Percentiles rank a stretch among this genome's conserved stretches.
Conservation (phyloP, 2,888 invertebrate genomes). For the Eupithecia tripunctaria region DNA sequence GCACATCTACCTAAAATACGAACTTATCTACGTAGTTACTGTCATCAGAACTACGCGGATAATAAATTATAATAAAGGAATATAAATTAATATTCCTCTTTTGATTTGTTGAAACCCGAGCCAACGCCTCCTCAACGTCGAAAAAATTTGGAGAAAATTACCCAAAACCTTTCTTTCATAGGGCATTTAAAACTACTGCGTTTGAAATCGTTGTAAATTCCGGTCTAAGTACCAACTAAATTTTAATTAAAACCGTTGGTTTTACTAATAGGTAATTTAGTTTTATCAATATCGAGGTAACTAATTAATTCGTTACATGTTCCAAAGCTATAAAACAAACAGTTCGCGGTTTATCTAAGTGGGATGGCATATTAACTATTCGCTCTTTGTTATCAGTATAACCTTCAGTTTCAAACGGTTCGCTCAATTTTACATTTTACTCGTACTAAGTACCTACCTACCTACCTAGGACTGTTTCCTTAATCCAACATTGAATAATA, state of each 20-base stretch:
- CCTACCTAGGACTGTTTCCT: neutral
- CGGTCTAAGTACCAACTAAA: neutral
- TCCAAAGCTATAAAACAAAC: conserved; percentile 32
- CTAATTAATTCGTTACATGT: conserved; percentile 28
- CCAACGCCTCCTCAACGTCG: no score
- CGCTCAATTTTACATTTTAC: conserved; percentile 8
- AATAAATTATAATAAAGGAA: no score
- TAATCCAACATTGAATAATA: no score
- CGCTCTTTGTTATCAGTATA: conserved; percentile 57
- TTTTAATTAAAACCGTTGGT: conserved; percentile 1
- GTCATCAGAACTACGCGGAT: no score
- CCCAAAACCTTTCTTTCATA: no score
- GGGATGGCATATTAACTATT: conserved; percentile 43
- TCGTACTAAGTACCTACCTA: no score
- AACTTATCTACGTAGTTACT: neutral
- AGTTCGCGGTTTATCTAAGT: conserved; percentile 41
- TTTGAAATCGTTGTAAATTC: neutral
- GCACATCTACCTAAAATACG: neutral
- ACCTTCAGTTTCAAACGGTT: conserved; percentile 54
- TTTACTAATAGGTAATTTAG: conserved; percentile 10
- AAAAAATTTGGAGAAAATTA: no score
- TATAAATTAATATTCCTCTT: neutral
- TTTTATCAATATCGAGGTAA: conserved; percentile 23
- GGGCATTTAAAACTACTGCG: no score
- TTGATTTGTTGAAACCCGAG: neutral